Evolutionary conservation across 2,113 vertebrate genomes (phyloP).

Genomic region (Ochotona curzoniae): DNA sequence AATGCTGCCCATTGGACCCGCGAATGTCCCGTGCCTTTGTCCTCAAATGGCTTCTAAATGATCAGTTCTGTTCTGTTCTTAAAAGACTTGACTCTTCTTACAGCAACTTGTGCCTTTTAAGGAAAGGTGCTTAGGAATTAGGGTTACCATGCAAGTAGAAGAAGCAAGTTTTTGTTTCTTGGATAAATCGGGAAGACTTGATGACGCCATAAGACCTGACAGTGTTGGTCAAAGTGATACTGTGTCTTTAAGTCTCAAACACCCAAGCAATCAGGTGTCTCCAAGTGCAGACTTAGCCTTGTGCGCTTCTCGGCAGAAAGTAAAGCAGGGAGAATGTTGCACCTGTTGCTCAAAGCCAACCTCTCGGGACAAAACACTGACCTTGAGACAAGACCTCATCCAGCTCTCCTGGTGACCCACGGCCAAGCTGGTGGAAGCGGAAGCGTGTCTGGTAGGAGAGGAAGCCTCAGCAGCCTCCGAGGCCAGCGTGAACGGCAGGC

Average conservation of each 20-base stretch:
- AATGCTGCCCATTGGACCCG: neutral
- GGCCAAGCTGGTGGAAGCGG: neutral
- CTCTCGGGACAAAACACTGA: neutral
- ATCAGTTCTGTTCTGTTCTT: neutral
- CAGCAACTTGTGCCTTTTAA: neutral
- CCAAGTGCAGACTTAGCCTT: neutral
- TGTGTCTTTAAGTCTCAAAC: neutral
- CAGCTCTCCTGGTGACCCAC: neutral
- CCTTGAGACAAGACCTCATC: neutral
- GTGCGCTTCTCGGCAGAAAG: neutral
- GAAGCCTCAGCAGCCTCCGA: neutral
- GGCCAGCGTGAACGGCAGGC: neutral
- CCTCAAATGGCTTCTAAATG: neutral
- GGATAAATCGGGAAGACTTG: neutral
- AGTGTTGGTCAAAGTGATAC: neutral
- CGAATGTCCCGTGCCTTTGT: neutral
- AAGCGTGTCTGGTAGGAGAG: neutral
- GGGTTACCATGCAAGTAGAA: neutral
- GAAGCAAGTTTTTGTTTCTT: neutral
- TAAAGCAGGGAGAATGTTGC: neutral
- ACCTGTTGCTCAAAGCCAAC: neutral
- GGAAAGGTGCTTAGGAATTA: neutral
- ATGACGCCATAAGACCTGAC: neutral
- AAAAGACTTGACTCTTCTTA: neutral
- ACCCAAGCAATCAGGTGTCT: neutral